phyloP scores from a whole-genome alignment of 2,113 vertebrate genomes.

The Tetraodon nigroviridis region DNA sequence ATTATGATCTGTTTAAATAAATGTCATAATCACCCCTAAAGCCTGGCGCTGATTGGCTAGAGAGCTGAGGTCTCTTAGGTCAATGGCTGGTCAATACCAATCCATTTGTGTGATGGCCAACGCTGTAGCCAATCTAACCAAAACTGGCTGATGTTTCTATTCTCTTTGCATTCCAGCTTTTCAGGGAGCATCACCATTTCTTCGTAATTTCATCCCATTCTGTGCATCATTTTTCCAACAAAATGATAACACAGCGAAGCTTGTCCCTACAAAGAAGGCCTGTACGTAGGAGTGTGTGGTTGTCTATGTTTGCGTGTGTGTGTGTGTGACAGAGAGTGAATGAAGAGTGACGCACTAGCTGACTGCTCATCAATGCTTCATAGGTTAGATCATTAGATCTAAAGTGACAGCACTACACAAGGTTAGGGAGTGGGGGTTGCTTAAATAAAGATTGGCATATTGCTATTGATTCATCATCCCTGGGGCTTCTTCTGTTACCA shows the following conservation, averaged over 20 bases:
- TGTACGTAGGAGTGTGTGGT: constrained; percentile 14
- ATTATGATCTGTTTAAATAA: constrained; percentile 80
- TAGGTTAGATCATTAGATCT: constrained; percentile 74
- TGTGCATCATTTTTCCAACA: constrained; percentile 6
- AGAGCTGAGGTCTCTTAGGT: constrained; percentile 71
- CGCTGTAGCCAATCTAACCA: constrained; percentile 14
- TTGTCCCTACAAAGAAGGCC: constrained; percentile 35
- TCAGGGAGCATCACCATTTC: constrained; percentile 2
- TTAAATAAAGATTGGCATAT: constrained; percentile 72
- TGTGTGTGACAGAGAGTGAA: constrained; percentile 30
- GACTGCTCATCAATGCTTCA: constrained; percentile 70
- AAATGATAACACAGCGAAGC: constrained; percentile 30
- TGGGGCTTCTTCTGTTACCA: constrained; percentile 65
- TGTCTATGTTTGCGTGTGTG: constrained; percentile 15
- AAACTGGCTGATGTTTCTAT: constrained; percentile 40
- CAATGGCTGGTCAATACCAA: constrained; percentile 68
- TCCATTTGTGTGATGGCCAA: constrained; percentile 61
- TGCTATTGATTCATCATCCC: constrained; percentile 71
- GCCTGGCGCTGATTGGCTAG: constrained; percentile 67
- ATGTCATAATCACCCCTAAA: constrained; percentile 80
- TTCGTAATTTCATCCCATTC: constrained; percentile 14
- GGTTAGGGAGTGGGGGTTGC: constrained; percentile 65
- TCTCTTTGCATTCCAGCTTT: constrained; percentile 8
- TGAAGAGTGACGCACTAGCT: constrained; percentile 63
- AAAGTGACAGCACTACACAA: constrained; percentile 72